Conservation (phyloP, 1,140 invertebrate species). For the Drosophila lacertosa region DNA sequence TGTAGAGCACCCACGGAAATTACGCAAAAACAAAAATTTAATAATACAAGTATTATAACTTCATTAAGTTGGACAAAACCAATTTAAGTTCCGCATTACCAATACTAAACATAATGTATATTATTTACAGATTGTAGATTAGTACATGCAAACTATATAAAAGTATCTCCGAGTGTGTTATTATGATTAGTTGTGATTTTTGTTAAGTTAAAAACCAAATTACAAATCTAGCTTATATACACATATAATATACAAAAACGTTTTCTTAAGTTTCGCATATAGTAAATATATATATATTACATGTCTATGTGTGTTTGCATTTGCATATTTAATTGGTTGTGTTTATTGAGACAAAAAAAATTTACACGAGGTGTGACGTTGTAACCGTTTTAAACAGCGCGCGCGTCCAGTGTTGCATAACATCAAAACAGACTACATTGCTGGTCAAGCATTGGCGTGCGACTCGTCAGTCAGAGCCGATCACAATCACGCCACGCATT, state of each 20-base stretch:
- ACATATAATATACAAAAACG: constrained; percentile 31
- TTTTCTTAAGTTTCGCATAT: constrained; percentile 45
- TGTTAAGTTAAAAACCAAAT: constrained; percentile 55
- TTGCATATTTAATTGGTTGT: constrained; percentile 3
- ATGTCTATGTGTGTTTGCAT: constrained; percentile 34
- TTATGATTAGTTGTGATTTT: constrained; percentile 74
- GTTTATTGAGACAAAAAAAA: neutral
- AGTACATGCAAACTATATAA: constrained; percentile 39
- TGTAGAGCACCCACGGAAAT: constrained; percentile 32
- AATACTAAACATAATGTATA: constrained; percentile 16
- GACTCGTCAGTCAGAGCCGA: constrained; percentile 27
- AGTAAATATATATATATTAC: constrained; percentile 48
- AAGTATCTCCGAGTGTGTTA: constrained; percentile 62
- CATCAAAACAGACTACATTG: neutral
- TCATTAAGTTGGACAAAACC: constrained; percentile 24
- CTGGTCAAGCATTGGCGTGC: constrained; percentile 34
- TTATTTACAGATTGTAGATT: constrained; percentile 52
- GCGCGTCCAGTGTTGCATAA: constrained; percentile 50
- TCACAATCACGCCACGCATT: constrained; percentile 28
- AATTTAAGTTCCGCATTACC: constrained; percentile 19
- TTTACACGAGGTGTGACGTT: neutral
- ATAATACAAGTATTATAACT: constrained; percentile 46
- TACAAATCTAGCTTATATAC: constrained; percentile 46
- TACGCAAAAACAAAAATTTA: constrained; percentile 17
- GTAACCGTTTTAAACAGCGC: constrained; percentile 42